phyloP scores from a whole-genome alignment of 2,888 invertebrate species.

The Busseola fusca region DNA sequence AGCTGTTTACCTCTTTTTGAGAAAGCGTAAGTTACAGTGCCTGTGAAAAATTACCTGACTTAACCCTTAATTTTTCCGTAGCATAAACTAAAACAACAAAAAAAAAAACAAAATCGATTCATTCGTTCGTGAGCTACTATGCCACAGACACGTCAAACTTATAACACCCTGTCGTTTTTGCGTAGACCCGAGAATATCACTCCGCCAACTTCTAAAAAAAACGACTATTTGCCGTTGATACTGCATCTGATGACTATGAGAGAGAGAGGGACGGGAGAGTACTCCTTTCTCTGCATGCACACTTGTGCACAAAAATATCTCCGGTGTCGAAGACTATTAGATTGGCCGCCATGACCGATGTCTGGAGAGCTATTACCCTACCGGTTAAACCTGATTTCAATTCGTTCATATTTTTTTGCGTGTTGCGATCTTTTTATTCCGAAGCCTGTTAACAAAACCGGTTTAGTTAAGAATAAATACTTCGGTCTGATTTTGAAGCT shows the following conservation, averaged over 20 bases:
- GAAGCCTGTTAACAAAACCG: neutral
- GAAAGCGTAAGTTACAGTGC: neutral
- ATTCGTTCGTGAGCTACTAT: too few relatives aligned
- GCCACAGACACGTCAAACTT: too few relatives aligned
- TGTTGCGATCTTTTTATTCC: neutral
- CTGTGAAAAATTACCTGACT: too few relatives aligned
- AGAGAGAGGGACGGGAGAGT: neutral
- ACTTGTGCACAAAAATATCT: neutral
- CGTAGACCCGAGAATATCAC: too few relatives aligned
- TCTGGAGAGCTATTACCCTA: neutral
- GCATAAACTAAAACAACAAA: too few relatives aligned
- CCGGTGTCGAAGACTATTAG: neutral
- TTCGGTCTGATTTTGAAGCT: neutral
- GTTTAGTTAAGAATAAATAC: neutral
- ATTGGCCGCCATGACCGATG: neutral
- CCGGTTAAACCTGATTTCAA: neutral
- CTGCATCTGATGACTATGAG: neutral
- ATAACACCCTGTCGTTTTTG: too few relatives aligned
- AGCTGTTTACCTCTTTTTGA: conserved; percentile 15
- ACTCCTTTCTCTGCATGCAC: neutral
- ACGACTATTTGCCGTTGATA: neutral
- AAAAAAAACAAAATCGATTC: too few relatives aligned
- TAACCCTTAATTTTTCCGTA: too few relatives aligned
- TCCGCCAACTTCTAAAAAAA: too few relatives aligned
- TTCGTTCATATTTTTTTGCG: neutral